These are phyloP conservation scores for Doryteuthis pealeii DNA, from an alignment of 1,140 invertebrate species.

Conservation along the genomic window DNA sequence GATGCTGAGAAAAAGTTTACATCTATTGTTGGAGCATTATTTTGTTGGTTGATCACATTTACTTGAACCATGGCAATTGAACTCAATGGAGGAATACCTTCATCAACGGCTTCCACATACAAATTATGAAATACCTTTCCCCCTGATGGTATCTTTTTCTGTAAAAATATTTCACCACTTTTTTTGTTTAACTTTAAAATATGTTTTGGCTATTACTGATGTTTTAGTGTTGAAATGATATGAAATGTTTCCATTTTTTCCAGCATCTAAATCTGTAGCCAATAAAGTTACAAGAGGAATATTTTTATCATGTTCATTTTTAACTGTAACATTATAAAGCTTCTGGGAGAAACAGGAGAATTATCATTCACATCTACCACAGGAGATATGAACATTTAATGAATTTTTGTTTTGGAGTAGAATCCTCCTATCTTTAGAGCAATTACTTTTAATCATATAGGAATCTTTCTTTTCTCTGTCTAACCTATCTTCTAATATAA, in stretches of 20 bases:
- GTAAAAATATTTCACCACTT: not conserved
- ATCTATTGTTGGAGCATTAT: slow-evolving; percentile 24
- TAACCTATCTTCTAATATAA: slow-evolving; percentile 11
- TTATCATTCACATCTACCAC: slow-evolving; percentile 45
- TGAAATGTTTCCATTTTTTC: slow-evolving; percentile 41
- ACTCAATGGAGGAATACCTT: slow-evolving; percentile 31
- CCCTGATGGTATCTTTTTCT: not conserved
- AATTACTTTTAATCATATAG: slow-evolving; percentile 15
- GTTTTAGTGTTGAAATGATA: slow-evolving; percentile 75
- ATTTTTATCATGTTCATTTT: slow-evolving; percentile 29
- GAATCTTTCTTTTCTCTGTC: slow-evolving; percentile 22
- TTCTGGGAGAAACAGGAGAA: slow-evolving; percentile 74
- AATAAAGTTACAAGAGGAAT: slow-evolving; percentile 30
- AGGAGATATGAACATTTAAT: slow-evolving; percentile 62
- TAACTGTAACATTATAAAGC: slow-evolving; percentile 32
- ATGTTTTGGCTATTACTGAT: not conserved
- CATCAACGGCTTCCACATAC: slow-evolving; percentile 40
- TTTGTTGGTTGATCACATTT: slow-evolving; percentile 24
- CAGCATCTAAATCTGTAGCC: slow-evolving; percentile 43
- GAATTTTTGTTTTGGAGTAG: slow-evolving; percentile 43
- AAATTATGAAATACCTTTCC: not conserved
- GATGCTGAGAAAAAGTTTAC: slow-evolving; percentile 20
- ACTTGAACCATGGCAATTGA: slow-evolving; percentile 31
- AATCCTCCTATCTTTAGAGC: slow-evolving; percentile 16
- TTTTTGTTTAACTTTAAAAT: not conserved